phyloP scores from a whole-genome alignment of 1,140 invertebrate species.

The Leptopilina boulardi region DNA sequence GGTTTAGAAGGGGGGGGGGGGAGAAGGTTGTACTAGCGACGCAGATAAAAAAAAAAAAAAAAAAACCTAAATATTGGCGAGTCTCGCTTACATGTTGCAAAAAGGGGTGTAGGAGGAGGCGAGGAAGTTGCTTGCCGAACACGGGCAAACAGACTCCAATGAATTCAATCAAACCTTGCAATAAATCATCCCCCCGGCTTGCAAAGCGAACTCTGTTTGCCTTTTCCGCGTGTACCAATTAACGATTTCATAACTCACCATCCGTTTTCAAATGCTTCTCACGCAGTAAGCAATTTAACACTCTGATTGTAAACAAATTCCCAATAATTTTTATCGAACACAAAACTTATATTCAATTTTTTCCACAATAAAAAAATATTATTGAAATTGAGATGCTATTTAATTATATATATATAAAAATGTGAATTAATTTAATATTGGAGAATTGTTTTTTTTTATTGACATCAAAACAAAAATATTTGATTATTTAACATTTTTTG shows the following conservation, averaged over 20 bases:
- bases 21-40: slow-evolving; percentile 33
- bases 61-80: slow-evolving; percentile 47
- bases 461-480: too few relatives aligned
- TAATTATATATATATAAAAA: too few relatives aligned
- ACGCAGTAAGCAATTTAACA: slow-evolving; percentile 35
- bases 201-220: slow-evolving; percentile 54
- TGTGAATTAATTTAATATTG: too few relatives aligned
- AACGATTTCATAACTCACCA: slow-evolving; percentile 50
- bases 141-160: slow-evolving; percentile 61
- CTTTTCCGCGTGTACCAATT: slow-evolving; percentile 59
- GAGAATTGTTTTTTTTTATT: too few relatives aligned
- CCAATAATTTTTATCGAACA: background rate
- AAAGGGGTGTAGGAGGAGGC: background rate
- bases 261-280: slow-evolving; percentile 36
- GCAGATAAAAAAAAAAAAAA: slow-evolving; percentile 48
- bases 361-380: too few relatives aligned
- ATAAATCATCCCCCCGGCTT: slow-evolving; percentile 60
- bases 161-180: slow-evolving; percentile 67
- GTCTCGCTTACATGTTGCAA: slow-evolving; percentile 23
- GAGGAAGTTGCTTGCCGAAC: slow-evolving; percentile 49
- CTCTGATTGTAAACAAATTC: background rate
- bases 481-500: too few relatives aligned
- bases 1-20: background rate
- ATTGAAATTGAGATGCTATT: too few relatives aligned
- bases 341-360: background rate